These are phyloP conservation scores for Cyrtodaria siliqua DNA, from an alignment of 2,888 invertebrate species.

Conservation along the genomic window DNA sequence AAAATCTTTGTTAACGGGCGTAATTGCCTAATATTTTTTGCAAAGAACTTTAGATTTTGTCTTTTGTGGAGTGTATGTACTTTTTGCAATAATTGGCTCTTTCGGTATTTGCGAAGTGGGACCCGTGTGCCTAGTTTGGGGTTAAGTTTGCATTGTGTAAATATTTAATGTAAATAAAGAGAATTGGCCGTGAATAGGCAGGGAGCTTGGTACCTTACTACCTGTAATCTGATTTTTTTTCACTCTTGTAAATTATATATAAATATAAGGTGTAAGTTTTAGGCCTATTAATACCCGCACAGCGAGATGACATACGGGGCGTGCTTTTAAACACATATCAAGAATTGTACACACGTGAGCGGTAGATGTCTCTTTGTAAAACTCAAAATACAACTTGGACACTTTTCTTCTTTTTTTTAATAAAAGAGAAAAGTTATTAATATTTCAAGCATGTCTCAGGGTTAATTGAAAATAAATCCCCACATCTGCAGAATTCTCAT, in stretches of 20 bases:
- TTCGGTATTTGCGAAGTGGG: slow-evolving; percentile 28
- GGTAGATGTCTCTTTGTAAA: no score
- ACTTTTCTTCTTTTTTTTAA: neutral
- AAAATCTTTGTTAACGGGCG: slow-evolving; percentile 30
- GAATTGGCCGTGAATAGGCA: neutral
- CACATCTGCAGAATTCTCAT: slow-evolving; percentile 50
- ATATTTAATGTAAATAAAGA: slow-evolving; percentile 40
- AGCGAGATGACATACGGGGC: neutral
- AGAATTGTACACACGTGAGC: no score
- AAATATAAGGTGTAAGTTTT: no score
- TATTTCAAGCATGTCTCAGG: slow-evolving; percentile 19
- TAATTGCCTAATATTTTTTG: slow-evolving; percentile 43
- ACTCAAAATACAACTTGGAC: no score
- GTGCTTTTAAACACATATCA: neutral
- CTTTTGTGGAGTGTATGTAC: slow-evolving; percentile 12
- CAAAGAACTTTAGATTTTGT: slow-evolving; percentile 22
- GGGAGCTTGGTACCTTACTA: no score
- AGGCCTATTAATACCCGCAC: neutral
- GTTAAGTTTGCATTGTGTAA: slow-evolving; percentile 14
- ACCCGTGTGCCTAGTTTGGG: slow-evolving; percentile 1
- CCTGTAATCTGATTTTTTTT: no score
- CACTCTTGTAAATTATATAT: no score
- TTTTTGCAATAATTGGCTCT: slow-evolving; percentile 38
- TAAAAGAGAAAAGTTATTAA: slow-evolving; percentile 21
- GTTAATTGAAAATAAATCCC: slow-evolving; percentile 40